Conservation (phyloP, 2,113 vertebrate genomes). For the Microcebus murinus region DNA sequence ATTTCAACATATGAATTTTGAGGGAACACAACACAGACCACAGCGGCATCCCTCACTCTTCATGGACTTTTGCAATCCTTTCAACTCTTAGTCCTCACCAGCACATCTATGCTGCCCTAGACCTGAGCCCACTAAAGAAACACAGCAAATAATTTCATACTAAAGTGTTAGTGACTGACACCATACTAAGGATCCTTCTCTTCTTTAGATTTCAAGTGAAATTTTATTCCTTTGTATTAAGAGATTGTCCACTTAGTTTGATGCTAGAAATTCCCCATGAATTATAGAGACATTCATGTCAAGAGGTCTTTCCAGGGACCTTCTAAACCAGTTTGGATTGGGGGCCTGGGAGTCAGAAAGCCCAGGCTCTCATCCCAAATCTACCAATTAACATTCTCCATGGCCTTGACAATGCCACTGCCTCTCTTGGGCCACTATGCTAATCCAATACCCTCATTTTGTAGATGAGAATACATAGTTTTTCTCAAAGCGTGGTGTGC, state of each 20-base stretch:
- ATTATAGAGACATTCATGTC: background rate
- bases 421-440: background rate
- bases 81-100: background rate
- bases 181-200: background rate
- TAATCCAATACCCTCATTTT: background rate
- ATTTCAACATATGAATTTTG: background rate
- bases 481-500: background rate
- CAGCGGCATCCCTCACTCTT: no score
- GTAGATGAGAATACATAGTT: background rate
- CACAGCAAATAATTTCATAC: background rate
- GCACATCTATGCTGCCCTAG: background rate
- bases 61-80: rapidly evolving
- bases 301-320: background rate
- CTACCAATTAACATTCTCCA: background rate
- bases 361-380: background rate
- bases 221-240: background rate
- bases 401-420: no score
- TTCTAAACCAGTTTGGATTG: background rate
- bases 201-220: background rate
- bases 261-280: background rate
- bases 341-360: background rate
- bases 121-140: background rate
- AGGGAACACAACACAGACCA: background rate
- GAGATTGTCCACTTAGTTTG: background rate
- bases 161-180: background rate